Evolutionary conservation across 2,797 vertebrate species (phyloP).

Genomic region (Rhinichthys osculus): DNA sequence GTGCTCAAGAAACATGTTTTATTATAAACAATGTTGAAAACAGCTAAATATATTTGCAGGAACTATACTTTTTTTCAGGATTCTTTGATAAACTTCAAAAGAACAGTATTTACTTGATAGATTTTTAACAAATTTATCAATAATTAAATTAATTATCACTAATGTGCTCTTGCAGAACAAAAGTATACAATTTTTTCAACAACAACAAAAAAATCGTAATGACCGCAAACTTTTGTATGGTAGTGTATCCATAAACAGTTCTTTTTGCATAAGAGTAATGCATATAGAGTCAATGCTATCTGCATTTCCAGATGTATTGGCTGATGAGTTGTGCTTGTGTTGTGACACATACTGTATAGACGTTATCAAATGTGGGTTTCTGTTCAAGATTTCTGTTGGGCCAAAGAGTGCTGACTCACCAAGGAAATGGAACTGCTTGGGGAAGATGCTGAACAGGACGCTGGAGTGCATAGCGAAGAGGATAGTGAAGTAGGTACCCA

Average conservation of each 20-base stretch:
- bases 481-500: constrained; percentile 89
- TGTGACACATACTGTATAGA: neutral
- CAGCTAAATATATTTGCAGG: neutral
- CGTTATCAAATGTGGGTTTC: constrained; percentile 2
- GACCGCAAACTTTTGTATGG: neutral
- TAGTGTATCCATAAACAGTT: neutral
- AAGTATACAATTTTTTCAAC: neutral
- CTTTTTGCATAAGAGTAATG: neutral
- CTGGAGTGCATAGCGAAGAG: constrained; percentile 92
- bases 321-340: neutral
- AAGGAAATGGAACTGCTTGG: constrained; percentile 93
- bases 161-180: neutral
- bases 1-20: neutral
- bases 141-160: neutral
- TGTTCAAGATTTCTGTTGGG: constrained; percentile 14
- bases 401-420: constrained; percentile 77
- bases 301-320: neutral
- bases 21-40: neutral
- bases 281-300: neutral
- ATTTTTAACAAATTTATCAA: neutral
- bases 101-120: too few species aligned
- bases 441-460: constrained; percentile 90
- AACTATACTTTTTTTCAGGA: neutral
- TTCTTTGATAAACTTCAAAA: neutral
- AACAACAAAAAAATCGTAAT: neutral